A percentile compares a stretch with the other conserved stretches of the same genome.
Evolutionary conservation across 2,113 vertebrate species (phyloP).

Genomic region (Eptesicus fuscus): DNA sequence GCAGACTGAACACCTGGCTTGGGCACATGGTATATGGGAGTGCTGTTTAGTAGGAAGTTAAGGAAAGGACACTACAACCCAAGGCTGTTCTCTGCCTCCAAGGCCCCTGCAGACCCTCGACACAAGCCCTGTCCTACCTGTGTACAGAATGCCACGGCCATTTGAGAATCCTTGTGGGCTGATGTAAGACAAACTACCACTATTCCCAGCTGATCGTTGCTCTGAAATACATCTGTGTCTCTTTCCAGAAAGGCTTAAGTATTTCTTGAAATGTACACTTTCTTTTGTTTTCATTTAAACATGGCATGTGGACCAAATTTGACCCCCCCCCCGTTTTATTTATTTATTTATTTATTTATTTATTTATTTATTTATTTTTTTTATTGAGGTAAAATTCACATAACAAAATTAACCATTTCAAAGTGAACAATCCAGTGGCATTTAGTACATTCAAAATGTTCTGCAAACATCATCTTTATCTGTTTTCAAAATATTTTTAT

Average conservation of each 20-base stretch:
- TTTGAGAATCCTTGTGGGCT: background rate
- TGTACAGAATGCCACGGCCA: background rate
- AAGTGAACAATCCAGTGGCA: background rate
- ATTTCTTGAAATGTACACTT: background rate
- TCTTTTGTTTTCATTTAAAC: background rate
- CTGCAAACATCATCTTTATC: background rate
- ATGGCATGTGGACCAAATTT: background rate
- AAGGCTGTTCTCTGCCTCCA: background rate
- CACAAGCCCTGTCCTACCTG: background rate
- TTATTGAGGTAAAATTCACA: background rate
- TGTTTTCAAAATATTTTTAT: background rate
- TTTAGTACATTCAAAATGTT: background rate
- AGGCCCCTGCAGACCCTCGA: background rate
- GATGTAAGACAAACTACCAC: background rate
- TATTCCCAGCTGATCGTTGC: background rate
- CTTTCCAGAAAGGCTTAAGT: background rate
- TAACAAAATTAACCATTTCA: background rate
- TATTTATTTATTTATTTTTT: background rate
- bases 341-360: conserved; percentile 11
- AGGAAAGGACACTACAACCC: background rate
- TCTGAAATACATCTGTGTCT: background rate
- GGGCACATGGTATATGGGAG: background rate
- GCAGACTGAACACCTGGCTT: background rate
- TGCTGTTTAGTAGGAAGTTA: background rate
- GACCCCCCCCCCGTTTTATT: background rate